phyloP scores from a whole-genome alignment of 2,113 vertebrate species.

The Oreochromis aureus region DNA sequence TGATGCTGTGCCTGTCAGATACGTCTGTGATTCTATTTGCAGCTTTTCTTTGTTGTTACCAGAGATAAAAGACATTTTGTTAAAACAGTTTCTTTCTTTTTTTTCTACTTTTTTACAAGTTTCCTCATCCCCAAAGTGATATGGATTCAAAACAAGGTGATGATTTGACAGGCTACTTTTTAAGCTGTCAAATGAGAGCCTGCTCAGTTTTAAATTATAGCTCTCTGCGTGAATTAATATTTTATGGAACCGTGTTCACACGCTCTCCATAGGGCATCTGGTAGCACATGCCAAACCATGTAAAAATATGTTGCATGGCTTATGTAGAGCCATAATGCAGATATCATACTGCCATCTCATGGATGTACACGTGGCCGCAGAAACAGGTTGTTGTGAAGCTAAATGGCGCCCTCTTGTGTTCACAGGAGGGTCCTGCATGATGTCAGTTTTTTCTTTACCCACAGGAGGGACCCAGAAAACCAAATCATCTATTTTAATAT shows the following conservation, averaged over 20 bases:
- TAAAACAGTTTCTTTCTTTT: not conserved
- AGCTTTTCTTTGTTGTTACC: not conserved
- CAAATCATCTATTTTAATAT: not conserved
- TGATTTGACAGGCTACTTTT: slow-evolving; percentile 9
- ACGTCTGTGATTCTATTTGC: not conserved
- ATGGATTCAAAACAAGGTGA: not conserved
- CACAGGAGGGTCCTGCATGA: not conserved
- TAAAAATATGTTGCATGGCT: not conserved
- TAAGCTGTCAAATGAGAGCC: not conserved
- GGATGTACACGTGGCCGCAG: not conserved
- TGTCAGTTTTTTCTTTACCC: not conserved
- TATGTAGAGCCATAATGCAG: not conserved
- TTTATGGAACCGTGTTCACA: not conserved
- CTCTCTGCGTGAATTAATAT: not conserved
- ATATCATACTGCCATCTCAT: slow-evolving; percentile 35
- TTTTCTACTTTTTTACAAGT: not conserved
- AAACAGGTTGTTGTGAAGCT: not conserved
- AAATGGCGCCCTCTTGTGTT: slow-evolving; percentile 12
- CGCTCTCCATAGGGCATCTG: not conserved
- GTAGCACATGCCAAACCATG: not conserved
- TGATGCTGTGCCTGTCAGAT: slow-evolving; percentile 25
- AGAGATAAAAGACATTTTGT: not conserved
- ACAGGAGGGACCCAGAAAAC: too few relatives aligned
- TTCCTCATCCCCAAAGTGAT: not conserved
- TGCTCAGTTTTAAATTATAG: slow-evolving; percentile 16